A percentile compares a stretch with the other conserved stretches of the same genome.
phyloP scores from a whole-genome alignment of 2,888 invertebrate species.

The Eupithecia pulchellata region DNA sequence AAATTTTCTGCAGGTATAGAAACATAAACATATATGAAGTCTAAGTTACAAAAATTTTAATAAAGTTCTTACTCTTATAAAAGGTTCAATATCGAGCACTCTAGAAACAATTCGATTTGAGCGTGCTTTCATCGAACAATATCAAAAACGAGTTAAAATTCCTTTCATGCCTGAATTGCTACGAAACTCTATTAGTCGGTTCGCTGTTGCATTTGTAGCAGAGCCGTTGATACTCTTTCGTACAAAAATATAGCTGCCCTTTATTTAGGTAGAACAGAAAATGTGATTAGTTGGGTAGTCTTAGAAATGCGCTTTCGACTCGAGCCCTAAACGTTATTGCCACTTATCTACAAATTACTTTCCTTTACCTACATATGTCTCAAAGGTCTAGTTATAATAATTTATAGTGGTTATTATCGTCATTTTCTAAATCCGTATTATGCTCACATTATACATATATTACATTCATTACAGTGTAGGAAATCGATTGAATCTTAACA shows the following conservation, averaged over 20 bases:
- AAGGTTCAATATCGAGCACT: slow-evolving; percentile 13
- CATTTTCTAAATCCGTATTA: background rate
- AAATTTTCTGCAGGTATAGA: background rate
- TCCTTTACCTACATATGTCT: background rate
- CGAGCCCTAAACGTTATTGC: background rate
- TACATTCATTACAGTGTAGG: background rate
- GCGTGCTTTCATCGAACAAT: slow-evolving; percentile 20
- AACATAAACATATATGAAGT: background rate
- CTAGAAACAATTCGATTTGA: slow-evolving; percentile 4
- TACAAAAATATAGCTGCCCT: background rate
- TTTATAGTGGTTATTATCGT: background rate
- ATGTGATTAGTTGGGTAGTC: background rate
- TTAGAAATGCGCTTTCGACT: background rate
- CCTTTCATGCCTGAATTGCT: slow-evolving; percentile 16
- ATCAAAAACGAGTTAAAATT: slow-evolving; percentile 17
- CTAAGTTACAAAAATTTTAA: background rate
- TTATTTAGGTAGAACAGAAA: background rate
- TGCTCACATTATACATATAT: background rate
- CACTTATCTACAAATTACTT: background rate
- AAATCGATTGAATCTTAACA: background rate
- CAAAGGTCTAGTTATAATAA: background rate
- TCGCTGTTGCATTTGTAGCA: background rate
- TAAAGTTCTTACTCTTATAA: slow-evolving; percentile 4
- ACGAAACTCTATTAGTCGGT: slow-evolving; percentile 7
- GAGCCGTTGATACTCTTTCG: background rate